Evolutionary conservation across 2,888 invertebrate genomes (phyloP).

Genomic region (Hartigia nigra): DNA sequence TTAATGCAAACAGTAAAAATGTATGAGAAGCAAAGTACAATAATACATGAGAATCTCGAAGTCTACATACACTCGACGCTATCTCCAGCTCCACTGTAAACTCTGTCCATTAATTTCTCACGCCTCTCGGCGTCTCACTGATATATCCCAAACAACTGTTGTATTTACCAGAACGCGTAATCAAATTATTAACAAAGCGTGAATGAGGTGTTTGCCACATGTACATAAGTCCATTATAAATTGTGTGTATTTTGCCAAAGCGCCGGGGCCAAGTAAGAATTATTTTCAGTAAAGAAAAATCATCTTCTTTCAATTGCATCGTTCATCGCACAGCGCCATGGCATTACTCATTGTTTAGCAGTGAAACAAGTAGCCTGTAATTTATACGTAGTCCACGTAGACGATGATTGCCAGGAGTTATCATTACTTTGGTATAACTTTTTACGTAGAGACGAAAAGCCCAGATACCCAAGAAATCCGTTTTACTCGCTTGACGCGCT

Average conservation of each 20-base stretch:
- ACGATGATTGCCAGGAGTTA: neutral
- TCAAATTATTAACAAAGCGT: neutral
- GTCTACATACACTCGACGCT: neutral
- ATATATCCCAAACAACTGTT: neutral
- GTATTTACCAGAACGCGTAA: neutral
- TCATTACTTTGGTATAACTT: neutral
- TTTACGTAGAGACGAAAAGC: neutral
- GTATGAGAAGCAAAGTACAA: neutral
- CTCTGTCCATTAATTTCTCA: neutral
- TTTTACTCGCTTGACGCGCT: neutral
- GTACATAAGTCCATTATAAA: neutral
- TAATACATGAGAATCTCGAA: neutral
- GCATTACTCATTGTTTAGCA: neutral
- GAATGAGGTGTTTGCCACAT: neutral
- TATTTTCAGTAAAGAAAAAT: neutral
- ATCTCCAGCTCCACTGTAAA: neutral
- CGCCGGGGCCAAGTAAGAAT: neutral
- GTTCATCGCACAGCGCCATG: neutral
- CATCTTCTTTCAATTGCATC: neutral
- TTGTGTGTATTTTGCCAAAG: neutral
- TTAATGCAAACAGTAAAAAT: neutral
- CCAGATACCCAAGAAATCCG: neutral
- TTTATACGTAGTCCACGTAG: neutral
- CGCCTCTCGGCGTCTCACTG: neutral
- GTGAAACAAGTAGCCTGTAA: neutral